A percentile compares a stretch with the other conserved stretches of the same genome.
These are phyloP conservation scores for Sinocyclocheilus anshuiensis DNA, from an alignment of 2,113 vertebrate species.

Conservation along the genomic window DNA sequence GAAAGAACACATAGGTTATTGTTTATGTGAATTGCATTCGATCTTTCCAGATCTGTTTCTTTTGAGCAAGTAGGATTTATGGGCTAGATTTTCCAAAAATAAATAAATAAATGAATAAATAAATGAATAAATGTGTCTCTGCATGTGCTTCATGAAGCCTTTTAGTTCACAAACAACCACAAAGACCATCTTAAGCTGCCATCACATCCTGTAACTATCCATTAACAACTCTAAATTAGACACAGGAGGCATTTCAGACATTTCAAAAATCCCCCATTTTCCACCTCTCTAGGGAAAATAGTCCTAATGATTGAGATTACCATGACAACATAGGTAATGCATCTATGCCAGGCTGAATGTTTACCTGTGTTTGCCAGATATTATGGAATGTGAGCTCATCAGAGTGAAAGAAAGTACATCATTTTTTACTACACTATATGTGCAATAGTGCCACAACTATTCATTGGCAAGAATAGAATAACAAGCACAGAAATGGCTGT, in stretches of 20 bases:
- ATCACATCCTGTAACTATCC: constrained; percentile 37
- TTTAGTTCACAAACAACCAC: constrained; percentile 43
- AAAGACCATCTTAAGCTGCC: constrained; percentile 35
- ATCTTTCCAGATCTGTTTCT: too few species aligned
- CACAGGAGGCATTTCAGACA: constrained; percentile 42
- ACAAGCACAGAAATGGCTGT: neutral
- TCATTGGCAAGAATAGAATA: neutral
- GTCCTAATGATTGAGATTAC: constrained; percentile 42
- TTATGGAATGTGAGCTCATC: constrained; percentile 8
- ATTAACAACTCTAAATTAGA: constrained; percentile 49
- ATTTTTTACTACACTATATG: neutral
- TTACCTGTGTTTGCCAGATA: constrained; percentile 26
- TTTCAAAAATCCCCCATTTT: constrained; percentile 47
- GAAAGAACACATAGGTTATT: too few species aligned
- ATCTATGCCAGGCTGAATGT: constrained; percentile 38
- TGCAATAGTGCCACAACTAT: neutral
- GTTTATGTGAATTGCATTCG: neutral
- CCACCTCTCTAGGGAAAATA: constrained; percentile 43
- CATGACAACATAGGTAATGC: constrained; percentile 41
- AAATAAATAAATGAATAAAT: neutral
- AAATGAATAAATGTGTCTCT: neutral
- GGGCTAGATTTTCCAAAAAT: neutral
- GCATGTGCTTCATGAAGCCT: constrained; percentile 25
- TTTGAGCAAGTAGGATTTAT: neutral
- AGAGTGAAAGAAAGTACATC: constrained; percentile 1